phyloP scores from a whole-genome alignment of 2,113 vertebrate species.

The Theropithecus gelada region DNA sequence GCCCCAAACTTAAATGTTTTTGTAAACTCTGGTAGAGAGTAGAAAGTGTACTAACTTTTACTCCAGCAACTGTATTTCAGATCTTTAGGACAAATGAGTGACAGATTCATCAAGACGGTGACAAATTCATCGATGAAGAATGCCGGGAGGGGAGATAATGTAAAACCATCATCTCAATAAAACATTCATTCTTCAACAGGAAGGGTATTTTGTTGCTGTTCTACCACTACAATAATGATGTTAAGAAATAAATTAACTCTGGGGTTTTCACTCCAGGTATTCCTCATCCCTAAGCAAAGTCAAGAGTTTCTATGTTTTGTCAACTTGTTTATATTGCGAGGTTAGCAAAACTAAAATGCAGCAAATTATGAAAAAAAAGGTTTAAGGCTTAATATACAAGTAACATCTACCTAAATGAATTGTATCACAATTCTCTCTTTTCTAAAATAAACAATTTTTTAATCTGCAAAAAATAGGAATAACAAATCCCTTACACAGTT shows the following conservation, averaged over 20 bases:
- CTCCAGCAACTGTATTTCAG: background rate
- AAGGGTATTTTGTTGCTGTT: too few relatives aligned
- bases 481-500: background rate
- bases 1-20: background rate
- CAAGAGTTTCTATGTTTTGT: background rate
- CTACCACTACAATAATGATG: too few relatives aligned
- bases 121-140: background rate
- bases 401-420: background rate
- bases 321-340: background rate
- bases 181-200: background rate
- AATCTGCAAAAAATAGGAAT: background rate
- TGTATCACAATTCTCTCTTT: background rate
- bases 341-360: background rate
- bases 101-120: background rate
- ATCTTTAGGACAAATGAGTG: background rate
- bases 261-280: background rate
- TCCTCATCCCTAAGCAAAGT: background rate
- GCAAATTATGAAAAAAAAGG: background rate
- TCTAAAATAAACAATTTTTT: background rate
- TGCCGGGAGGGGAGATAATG: fast-evolving
- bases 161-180: background rate
- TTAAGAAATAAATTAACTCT: background rate
- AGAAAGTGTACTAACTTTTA: background rate
- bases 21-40: background rate
- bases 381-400: background rate